Conservation (phyloP, 2,888 invertebrate species). For the Thymelicus sylvestris region DNA sequence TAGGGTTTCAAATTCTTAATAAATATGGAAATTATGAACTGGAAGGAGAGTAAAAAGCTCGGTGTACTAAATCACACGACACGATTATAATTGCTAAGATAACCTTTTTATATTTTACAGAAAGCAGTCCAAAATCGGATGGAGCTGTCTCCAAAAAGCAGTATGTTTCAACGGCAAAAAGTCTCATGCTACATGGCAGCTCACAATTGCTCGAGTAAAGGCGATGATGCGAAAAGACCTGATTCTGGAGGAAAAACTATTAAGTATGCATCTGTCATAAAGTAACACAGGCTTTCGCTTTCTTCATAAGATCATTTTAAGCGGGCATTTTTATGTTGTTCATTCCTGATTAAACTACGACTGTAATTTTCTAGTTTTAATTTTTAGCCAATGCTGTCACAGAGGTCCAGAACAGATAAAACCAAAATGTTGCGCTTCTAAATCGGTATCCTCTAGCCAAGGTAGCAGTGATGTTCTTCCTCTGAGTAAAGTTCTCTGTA, state of each 20-base stretch:
- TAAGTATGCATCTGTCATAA: background rate
- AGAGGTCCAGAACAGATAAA: slow-evolving; percentile 27
- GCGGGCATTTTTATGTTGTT: too few relatives aligned
- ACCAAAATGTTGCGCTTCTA: slow-evolving; percentile 41
- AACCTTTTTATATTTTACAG: slow-evolving; percentile 44
- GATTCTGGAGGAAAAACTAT: slow-evolving; percentile 1
- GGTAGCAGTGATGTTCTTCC: slow-evolving; percentile 48
- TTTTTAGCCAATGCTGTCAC: slow-evolving; percentile 27
- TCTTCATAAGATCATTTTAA: too few relatives aligned
- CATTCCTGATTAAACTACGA: too few relatives aligned
- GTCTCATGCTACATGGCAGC: slow-evolving; percentile 59
- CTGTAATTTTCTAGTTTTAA: background rate
- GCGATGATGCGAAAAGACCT: slow-evolving; percentile 37
- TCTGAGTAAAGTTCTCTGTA: slow-evolving; percentile 62
- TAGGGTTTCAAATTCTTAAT: too few relatives aligned
- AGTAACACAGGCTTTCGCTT: too few relatives aligned
- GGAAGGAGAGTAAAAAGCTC: too few relatives aligned
- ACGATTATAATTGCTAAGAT: too few relatives aligned
- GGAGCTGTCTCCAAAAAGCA: slow-evolving; percentile 41
- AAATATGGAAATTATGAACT: too few relatives aligned
- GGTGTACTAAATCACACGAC: too few relatives aligned
- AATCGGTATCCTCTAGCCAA: slow-evolving; percentile 34
- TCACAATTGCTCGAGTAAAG: slow-evolving; percentile 42
- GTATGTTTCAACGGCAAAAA: slow-evolving; percentile 46
- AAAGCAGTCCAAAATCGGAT: slow-evolving; percentile 57